A percentile compares a stretch with the other conserved stretches of the same genome.
Conservation (phyloP, 1,140 invertebrate species). For the Bombus haemorrhoidalis region DNA sequence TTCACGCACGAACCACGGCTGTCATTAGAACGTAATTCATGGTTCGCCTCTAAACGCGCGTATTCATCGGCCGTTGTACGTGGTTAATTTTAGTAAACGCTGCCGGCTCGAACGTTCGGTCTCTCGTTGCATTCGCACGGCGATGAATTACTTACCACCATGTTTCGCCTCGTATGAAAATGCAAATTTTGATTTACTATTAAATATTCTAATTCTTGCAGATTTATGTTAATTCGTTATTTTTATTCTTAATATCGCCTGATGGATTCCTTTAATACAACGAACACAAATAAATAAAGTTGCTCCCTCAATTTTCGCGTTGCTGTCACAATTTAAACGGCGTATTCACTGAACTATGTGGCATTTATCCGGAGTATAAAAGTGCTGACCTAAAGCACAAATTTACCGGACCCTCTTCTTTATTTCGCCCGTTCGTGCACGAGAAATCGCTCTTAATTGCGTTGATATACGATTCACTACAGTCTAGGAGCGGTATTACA, state of each 20-base stretch:
- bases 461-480: constrained; percentile 64
- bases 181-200: no score
- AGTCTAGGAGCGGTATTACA: constrained; percentile 49
- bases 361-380: no score
- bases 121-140: no score
- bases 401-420: constrained; percentile 18
- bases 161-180: background rate
- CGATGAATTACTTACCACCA: background rate
- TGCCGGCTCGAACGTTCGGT: constrained; percentile 9
- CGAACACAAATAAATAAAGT: no score
- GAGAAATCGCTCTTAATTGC: constrained; percentile 65
- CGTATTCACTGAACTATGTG: no score
- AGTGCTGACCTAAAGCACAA: no score
- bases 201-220: no score
- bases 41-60: constrained; percentile 10
- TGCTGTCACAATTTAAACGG: no score
- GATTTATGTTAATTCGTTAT: no score
- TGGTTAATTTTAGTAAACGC: constrained; percentile 24
- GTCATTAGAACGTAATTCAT: constrained; percentile 57
- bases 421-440: constrained; percentile 53
- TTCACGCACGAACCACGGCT: constrained; percentile 54
- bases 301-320: no score
- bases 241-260: no score
- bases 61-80: constrained; percentile 4
- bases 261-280: no score